Base-by-base conservation (phyloP, 2,888 invertebrate species). In the Lissocephala sabroskyi region DNA sequence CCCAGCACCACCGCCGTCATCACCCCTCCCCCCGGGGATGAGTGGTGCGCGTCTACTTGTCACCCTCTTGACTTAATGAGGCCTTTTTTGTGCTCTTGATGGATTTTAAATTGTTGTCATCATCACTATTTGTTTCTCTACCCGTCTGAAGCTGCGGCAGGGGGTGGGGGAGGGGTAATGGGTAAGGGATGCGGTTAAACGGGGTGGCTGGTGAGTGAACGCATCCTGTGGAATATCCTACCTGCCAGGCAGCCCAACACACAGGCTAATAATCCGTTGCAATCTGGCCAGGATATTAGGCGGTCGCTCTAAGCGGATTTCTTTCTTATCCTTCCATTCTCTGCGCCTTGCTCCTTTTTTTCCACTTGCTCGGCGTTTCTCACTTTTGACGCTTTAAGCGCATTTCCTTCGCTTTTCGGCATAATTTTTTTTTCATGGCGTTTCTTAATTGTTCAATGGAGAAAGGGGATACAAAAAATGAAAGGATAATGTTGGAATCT, bases 101-200 rank as follows among this genome's bases (percentile, higher is more conserved):
- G 75, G 79, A 78, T 79, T 79, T 79, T 79, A 75, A 79, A 79
- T 79, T 78, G 79, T 75, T 79, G 78, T 79, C 75, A 79, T 74
- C 75, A 78, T 77, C 62, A 52, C 58, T 62, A 66, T 68, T 68
- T 68, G 70, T 65, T n/a, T 58, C 55, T 48, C 49, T 26, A 23
- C 26, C n/a, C n/a, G n/a, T n/a, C n/a, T n/a, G n/a, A n/a, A n/a
- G n/a, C n/a, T n/a, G n/a, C n/a, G n/a, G n/a, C n/a, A n/a, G n/a
- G n/a, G n/a, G n/a, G n/a, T n/a, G n/a, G n/a, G n/a, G n/a, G n/a
- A n/a, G n/a, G n/a, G n/a, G n/a, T n/a, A n/a, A n/a, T n/a, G n/a
- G n/a, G n/a, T n/a, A 32, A 23, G 23, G 32, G 11, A 14, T 11
- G 40, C 6, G 40, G 10, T 3, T 23, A 23, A 35, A 16, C 5